Evolutionary conservation across 2,797 vertebrate genomes (phyloP).

Genomic region (Gambusia yucatana): DNA sequence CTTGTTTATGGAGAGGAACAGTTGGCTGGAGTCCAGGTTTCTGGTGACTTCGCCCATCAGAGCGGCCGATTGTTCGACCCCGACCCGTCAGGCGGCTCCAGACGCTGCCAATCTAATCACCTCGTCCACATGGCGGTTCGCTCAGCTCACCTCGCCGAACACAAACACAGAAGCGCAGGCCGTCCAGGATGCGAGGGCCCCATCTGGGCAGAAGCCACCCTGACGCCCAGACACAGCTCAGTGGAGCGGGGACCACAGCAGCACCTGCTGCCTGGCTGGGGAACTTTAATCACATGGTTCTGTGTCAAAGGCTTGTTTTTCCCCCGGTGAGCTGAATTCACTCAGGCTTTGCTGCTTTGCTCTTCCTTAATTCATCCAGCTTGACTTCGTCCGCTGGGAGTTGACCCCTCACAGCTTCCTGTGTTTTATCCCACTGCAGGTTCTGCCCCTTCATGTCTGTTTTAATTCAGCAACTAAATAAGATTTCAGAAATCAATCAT

Average conservation of each 20-base stretch:
- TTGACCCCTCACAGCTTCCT: conserved; percentile 10
- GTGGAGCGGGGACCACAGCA: conserved; percentile 69
- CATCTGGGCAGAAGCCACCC: conserved; percentile 68
- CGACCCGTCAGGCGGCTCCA: conserved; percentile 56
- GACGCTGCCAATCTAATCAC: conserved; percentile 69
- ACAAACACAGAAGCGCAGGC: conserved; percentile 30
- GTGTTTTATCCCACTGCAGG: conserved; percentile 23
- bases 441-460: background rate
- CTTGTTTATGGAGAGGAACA: conserved; percentile 66
- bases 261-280: conserved; percentile 70
- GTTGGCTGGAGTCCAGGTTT: conserved; percentile 57
- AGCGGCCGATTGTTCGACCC: conserved; percentile 52
- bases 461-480: background rate
- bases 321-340: conserved; percentile 46
- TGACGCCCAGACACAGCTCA: conserved; percentile 70
- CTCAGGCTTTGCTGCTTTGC: conserved; percentile 19
- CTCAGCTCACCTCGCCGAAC: conserved; percentile 29
- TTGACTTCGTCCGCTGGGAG: conserved; percentile 2
- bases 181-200: conserved; percentile 48
- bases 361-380: conserved; percentile 14
- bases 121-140: conserved; percentile 66
- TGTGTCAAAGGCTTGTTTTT: conserved; percentile 31
- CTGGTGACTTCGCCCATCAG: conserved; percentile 63
- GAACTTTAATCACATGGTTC: conserved; percentile 36
- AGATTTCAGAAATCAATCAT: too few relatives aligned